phyloP scores from a whole-genome alignment of 2,797 vertebrate species.

The Haliaeetus vocifer region DNA sequence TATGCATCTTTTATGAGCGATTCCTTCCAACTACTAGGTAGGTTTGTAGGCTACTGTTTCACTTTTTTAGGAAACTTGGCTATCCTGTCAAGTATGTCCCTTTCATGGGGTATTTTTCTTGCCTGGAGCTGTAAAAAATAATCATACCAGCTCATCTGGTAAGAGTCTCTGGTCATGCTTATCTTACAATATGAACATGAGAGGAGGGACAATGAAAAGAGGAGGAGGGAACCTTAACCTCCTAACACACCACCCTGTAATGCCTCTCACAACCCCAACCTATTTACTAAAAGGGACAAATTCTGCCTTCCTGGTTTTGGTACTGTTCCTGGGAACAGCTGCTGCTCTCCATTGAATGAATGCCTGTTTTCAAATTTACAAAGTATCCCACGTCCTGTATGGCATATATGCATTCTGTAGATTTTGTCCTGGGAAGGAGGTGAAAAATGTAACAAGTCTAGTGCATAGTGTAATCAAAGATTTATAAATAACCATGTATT shows the following conservation, averaged over 20 bases:
- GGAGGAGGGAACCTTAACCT: neutral
- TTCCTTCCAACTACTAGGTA: neutral
- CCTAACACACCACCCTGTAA: too few species aligned
- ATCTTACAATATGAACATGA: neutral
- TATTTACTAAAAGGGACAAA: neutral
- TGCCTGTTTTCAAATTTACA: neutral
- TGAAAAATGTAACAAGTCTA: neutral
- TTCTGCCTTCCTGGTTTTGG: neutral
- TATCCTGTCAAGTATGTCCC: neutral
- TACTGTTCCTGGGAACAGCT: neutral
- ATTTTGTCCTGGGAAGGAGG: neutral
- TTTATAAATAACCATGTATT: conserved; percentile 30
- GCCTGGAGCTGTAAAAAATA: neutral
- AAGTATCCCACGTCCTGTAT: neutral
- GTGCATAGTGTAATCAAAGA: neutral
- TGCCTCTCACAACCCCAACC: neutral
- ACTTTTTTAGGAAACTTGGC: neutral
- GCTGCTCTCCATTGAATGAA: neutral
- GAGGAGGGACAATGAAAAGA: neutral
- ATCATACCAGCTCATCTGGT: neutral
- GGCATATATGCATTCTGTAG: neutral
- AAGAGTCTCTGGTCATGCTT: neutral
- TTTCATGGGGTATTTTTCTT: neutral
- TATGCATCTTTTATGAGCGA: neutral
- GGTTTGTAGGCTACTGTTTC: neutral